Base-by-base conservation (phyloP, 1,140 invertebrate species). In the Uloborus diversus region DNA sequence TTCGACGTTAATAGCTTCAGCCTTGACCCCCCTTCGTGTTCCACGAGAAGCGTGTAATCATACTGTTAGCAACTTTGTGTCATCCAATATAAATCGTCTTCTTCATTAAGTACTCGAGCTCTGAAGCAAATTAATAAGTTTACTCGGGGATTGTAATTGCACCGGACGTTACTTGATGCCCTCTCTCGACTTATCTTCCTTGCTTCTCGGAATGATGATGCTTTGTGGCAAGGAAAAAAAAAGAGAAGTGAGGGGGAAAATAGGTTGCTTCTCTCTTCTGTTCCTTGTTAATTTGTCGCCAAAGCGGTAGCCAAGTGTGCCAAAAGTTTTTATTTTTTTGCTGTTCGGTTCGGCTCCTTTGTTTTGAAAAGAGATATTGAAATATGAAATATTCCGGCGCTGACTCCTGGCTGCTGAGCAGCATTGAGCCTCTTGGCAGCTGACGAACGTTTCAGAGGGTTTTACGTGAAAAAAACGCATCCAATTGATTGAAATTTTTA, bases 91-190 rank as follows among this genome's bases (percentile, higher is more conserved):
- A 56, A 56, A 17, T 56, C 17, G 51, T 20, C 51, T 17, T 11
- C 23, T 56, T 56, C 25, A 56, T 56, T 20, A 56, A 9, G 9
- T 17, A 11, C 25, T 17, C 51, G n/a, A 56, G n/a, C 51, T 17
- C 23, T 23, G 35, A 14, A 73, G 61, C 69, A 73, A 73, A 73
- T 73, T 73, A 73, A 73, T 73, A 73, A 59, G 33, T 73, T 73
- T 59, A 56, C 61, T 2, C 35, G 37, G 5, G 5, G 25, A 42
- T 23, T 35, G 28, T 59, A 69, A 61, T 32, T 28, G 27, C 35
- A 73, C 53, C 56, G 56, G 68, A 70, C 68, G 68, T 57, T 57
- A 37, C 42, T 68, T 20, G 20, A 30, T 47, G 35, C 32, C 37
- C 37, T 17, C 37, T 13, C 9, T 13, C 37, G 17, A 9, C 37